These are phyloP conservation scores for Gymnocypris eckloni DNA, from an alignment of 2,797 vertebrate species.

Conservation along the genomic window DNA sequence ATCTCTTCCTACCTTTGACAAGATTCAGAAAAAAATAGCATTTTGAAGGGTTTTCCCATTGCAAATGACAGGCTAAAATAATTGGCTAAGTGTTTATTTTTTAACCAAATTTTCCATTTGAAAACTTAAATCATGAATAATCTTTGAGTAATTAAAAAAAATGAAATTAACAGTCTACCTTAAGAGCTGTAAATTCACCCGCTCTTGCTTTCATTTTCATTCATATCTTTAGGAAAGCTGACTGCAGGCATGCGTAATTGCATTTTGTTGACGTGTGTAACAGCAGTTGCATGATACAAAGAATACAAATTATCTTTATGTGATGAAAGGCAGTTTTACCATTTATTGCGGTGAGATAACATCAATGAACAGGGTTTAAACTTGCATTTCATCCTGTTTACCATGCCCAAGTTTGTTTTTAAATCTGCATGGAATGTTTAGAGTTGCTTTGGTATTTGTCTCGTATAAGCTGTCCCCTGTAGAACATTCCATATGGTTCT, in stretches of 20 bases:
- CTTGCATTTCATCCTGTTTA: neutral
- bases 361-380: conserved; percentile 20
- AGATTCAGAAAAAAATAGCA: neutral
- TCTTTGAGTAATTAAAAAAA: neutral
- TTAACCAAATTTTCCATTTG: neutral
- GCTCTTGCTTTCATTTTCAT: conserved; percentile 17
- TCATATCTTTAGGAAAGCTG: neutral
- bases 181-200: neutral
- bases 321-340: neutral
- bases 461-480: conserved; percentile 13
- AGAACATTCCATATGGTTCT: conserved; percentile 61
- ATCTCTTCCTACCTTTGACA: neutral
- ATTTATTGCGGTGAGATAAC: neutral
- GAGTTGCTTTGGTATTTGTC: conserved; percentile 18
- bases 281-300: neutral
- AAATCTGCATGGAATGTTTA: conserved; percentile 25
- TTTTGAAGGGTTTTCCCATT: neutral
- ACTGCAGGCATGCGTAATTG: neutral
- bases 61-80: neutral
- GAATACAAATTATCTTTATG: neutral
- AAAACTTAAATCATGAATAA: neutral
- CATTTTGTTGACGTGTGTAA: conserved; percentile 12
- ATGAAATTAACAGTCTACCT: neutral
- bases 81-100: neutral
- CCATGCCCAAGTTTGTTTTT: conserved; percentile 9